These are phyloP conservation scores for Oscheius sp. DNA, from an alignment of 1,140 invertebrate genomes.

Conservation along the genomic window DNA sequence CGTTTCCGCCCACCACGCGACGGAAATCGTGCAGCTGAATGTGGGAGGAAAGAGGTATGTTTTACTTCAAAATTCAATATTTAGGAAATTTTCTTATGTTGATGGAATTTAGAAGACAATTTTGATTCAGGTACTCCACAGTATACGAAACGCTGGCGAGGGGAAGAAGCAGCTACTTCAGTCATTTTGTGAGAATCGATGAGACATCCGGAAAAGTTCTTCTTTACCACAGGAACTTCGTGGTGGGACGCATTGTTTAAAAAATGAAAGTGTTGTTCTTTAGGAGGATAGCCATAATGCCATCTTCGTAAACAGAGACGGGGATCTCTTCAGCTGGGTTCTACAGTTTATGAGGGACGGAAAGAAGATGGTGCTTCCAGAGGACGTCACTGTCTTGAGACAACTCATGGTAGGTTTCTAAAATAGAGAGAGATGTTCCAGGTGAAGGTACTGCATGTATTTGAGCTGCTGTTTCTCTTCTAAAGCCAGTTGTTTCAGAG, in stretches of 20 bases:
- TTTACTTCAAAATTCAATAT: neutral
- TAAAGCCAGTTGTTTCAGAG: conserved; percentile 1
- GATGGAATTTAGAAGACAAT: too few relatives aligned
- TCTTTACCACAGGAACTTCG: conserved; percentile 2
- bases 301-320: conserved; percentile 42
- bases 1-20: neutral
- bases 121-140: conserved; percentile 1
- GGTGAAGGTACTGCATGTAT: neutral
- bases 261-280: conserved; percentile 3
- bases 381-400: conserved; percentile 28
- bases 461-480: neutral
- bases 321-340: conserved; percentile 38
- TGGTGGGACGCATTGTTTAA: neutral
- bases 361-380: conserved; percentile 37
- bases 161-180: neutral
- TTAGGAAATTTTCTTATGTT: neutral
- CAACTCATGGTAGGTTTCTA: conserved; percentile 32
- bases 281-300: conserved; percentile 29
- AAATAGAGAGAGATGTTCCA: neutral
- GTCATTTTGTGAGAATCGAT: neutral
- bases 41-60: conserved; percentile 4
- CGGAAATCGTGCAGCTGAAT: conserved; percentile 3
- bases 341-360: conserved; percentile 40
- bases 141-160: neutral
- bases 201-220: conserved; percentile 1